Evolutionary conservation across 2,113 vertebrate genomes (phyloP).

Genomic region (Macrotis lagotis): DNA sequence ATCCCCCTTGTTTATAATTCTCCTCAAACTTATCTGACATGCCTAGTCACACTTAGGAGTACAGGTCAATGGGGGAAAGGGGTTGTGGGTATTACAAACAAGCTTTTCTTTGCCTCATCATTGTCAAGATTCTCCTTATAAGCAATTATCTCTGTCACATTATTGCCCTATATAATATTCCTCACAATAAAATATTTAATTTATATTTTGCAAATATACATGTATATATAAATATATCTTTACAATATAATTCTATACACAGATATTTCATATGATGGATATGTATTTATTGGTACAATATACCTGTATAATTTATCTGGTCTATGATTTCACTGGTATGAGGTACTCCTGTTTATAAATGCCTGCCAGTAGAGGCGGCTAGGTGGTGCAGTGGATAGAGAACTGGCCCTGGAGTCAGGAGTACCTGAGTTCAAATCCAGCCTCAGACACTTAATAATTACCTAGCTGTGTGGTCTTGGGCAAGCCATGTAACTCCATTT

Average conservation of each 20-base stretch:
- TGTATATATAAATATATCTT: too few species aligned
- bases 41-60: not conserved
- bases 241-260: too few species aligned
- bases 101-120: not conserved
- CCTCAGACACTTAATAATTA: too few species aligned
- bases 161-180: not conserved
- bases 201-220: not conserved
- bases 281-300: not conserved
- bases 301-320: not conserved
- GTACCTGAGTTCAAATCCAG: too few species aligned
- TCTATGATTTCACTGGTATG: not conserved
- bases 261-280: not conserved
- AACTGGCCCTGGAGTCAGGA: too few species aligned
- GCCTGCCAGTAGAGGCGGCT: not conserved
- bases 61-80: not conserved
- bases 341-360: not conserved
- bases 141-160: not conserved
- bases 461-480: too few species aligned
- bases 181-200: not conserved
- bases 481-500: too few species aligned
- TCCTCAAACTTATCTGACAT: not conserved
- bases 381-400: too few species aligned
- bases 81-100: not conserved
- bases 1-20: not conserved
- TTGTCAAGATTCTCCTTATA: not conserved